Evolutionary conservation across 2,797 vertebrate genomes (phyloP).

Genomic region (Poeciliopsis infans): DNA sequence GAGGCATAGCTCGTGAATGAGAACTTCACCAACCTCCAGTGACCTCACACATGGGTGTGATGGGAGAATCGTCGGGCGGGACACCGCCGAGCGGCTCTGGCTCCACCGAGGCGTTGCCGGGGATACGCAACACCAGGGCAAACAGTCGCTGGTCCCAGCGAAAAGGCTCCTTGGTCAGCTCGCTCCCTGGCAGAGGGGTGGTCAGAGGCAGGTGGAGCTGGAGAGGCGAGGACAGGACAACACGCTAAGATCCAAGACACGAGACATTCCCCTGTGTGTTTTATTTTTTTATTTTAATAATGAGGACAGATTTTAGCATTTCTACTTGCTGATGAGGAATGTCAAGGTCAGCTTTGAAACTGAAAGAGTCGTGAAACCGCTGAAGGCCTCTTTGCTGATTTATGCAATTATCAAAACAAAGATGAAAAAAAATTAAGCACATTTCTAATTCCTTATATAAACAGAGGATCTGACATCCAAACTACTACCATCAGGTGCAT

Average conservation of each 20-base stretch:
- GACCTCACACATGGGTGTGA: conserved; percentile 98
- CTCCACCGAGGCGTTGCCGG: conserved; percentile 88
- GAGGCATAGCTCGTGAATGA: not conserved
- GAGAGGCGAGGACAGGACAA: conserved; percentile 16
- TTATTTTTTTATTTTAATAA: not conserved
- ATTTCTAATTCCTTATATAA: not conserved
- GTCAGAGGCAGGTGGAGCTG: conserved; percentile 96
- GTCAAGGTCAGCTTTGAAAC: not conserved
- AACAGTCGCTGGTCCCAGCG: conserved; percentile 98
- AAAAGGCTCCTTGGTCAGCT: conserved; percentile 97
- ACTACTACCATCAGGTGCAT: not conserved
- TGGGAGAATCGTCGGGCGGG: conserved; percentile 91
- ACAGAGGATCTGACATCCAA: not conserved
- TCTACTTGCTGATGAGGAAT: not conserved
- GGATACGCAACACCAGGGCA: conserved; percentile 90
- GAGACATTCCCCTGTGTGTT: not conserved
- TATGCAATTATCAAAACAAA: not conserved
- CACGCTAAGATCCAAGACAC: not conserved
- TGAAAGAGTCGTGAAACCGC: not conserved
- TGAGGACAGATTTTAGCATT: not conserved
- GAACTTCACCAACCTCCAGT: conserved; percentile 87
- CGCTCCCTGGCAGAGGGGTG: conserved; percentile 95
- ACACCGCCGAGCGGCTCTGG: conserved; percentile 89
- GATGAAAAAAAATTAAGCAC: not conserved
- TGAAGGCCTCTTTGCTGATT: not conserved